A percentile compares a stretch with the other conserved stretches of the same genome.
These are phyloP conservation scores for Candoia aspera DNA, from an alignment of 2,113 vertebrate genomes.

Conservation along the genomic window DNA sequence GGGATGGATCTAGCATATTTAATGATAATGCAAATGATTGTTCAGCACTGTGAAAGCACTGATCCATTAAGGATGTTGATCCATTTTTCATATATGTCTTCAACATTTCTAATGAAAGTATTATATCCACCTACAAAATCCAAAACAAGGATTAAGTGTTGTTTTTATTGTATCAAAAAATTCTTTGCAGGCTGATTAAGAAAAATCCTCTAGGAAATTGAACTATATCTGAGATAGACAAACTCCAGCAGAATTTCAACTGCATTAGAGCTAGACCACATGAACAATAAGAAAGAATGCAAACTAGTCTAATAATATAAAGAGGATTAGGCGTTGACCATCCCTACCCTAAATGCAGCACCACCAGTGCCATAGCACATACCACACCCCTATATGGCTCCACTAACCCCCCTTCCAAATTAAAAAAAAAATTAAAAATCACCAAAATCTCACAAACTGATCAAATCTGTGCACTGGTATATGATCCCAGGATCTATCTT, in stretches of 20 bases:
- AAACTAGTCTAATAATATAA: neutral
- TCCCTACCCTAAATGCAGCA: neutral
- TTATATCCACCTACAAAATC: slow-evolving; percentile 53
- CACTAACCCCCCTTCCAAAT: neutral
- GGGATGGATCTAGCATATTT: slow-evolving; percentile 60
- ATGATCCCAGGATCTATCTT: neutral
- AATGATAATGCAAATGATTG: slow-evolving; percentile 80
- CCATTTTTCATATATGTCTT: slow-evolving; percentile 75
- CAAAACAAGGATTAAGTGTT: neutral
- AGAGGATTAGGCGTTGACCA: neutral
- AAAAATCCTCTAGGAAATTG: neutral
- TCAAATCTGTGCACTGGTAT: neutral
- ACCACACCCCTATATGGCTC: neutral
- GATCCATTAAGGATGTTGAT: slow-evolving; percentile 76
- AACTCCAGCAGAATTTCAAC: neutral
- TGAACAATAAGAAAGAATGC: neutral
- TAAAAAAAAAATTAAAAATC: neutral
- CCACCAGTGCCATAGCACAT: neutral
- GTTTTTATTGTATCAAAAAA: neutral
- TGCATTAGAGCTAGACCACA: neutral
- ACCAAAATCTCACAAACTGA: neutral
- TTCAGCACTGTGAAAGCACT: slow-evolving; percentile 79
- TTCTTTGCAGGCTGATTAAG: neutral
- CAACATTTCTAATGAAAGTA: slow-evolving; percentile 64
- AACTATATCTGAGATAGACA: neutral